Evolutionary conservation across 37 sponge, comb jelly and placozoan species (phyloP).

Genomic region (Lycopodina hypogea): DNA sequence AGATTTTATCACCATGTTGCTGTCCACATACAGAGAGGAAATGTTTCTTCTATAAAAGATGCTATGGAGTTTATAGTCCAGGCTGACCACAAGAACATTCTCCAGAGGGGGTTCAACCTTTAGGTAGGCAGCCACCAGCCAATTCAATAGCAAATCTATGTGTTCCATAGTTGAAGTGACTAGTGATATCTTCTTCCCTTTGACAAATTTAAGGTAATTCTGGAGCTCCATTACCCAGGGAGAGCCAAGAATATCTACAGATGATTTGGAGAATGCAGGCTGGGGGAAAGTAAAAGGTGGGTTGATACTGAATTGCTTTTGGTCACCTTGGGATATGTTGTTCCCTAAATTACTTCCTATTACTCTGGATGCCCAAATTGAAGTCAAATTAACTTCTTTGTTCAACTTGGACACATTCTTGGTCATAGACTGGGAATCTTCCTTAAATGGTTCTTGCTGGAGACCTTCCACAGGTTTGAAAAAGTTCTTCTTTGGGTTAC

Average conservation of each 20-base stretch:
- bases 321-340: too few species aligned
- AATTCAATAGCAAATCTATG: conserved; percentile 38
- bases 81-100: conserved; percentile 37
- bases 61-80: conserved; percentile 16
- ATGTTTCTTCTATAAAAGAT: neutral
- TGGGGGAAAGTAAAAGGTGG: conserved; percentile 37
- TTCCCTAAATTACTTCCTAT: neutral
- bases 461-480: too few species aligned
- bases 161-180: conserved; percentile 45
- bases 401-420: neutral
- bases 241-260: conserved; percentile 1
- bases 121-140: conserved; percentile 36
- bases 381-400: neutral
- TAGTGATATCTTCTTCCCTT: conserved; percentile 33
- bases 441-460: too few species aligned
- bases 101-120: conserved; percentile 19
- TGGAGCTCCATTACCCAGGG: conserved; percentile 15
- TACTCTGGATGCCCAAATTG: neutral
- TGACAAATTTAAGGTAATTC: neutral
- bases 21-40: conserved; percentile 17
- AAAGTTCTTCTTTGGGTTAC: too few species aligned
- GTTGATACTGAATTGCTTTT: neutral
- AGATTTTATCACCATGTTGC: conserved; percentile 27
- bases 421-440: neutral
- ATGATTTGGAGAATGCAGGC: conserved; percentile 30